Conservation (phyloP, 2,888 invertebrate genomes). For the Cyclophora punctaria region DNA sequence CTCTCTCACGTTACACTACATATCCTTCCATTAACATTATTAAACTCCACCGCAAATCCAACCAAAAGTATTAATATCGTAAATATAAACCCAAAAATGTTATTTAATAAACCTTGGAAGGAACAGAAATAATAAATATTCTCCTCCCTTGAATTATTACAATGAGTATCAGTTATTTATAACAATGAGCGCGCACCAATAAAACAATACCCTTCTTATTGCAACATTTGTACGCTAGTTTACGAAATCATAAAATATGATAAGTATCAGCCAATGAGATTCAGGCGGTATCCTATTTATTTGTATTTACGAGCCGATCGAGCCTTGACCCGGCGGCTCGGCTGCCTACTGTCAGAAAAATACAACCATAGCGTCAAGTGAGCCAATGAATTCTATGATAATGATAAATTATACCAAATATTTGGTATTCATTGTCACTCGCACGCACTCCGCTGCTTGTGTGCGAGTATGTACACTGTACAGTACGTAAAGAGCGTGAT, state of each 20-base stretch:
- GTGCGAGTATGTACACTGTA: not conserved
- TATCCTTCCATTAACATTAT: no score
- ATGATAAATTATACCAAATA: no score
- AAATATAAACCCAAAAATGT: no score
- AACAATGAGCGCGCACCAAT: conserved; percentile 19
- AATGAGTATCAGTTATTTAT: not conserved
- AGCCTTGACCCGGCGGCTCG: conserved; percentile 47
- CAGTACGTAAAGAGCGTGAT: no score
- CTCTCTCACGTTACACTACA: no score
- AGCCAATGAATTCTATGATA: conserved; percentile 29
- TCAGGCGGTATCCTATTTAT: conserved; percentile 60
- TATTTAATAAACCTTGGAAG: no score
- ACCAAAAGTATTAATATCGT: no score
- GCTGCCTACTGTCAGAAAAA: conserved; percentile 36
- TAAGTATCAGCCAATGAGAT: conserved; percentile 61
- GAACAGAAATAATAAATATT: no score
- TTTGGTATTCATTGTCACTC: no score
- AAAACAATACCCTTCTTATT: conserved; percentile 46
- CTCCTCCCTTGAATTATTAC: conserved; percentile 9
- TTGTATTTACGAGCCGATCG: conserved; percentile 62
- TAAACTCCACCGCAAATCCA: no score
- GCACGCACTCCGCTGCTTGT: not conserved
- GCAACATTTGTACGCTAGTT: conserved; percentile 50
- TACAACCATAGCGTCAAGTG: conserved; percentile 36
- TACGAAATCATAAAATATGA: conserved; percentile 64